Evolutionary conservation across 2,797 vertebrate species (phyloP).

Genomic region (Buphagus erythrorhynchus): DNA sequence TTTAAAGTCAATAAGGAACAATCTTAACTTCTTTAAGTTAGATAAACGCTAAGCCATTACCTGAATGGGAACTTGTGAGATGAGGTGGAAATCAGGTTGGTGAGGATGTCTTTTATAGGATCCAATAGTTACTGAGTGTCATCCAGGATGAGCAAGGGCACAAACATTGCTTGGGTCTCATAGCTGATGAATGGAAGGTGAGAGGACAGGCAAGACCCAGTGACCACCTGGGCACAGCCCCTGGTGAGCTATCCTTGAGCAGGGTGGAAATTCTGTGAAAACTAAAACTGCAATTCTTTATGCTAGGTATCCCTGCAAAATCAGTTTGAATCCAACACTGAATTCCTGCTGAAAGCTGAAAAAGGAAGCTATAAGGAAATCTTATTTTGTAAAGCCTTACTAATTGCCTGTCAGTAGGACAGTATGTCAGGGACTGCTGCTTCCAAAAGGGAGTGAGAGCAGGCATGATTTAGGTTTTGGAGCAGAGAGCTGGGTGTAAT

Average conservation of each 20-base stretch:
- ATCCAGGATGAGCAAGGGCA: neutral
- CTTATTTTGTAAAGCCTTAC: neutral
- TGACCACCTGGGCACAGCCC: neutral
- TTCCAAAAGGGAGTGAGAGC: neutral
- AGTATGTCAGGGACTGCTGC: neutral
- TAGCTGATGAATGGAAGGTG: neutral
- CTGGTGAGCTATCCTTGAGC: neutral
- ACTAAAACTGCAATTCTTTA: neutral
- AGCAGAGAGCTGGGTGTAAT: neutral
- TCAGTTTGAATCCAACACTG: neutral
- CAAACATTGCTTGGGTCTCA: neutral
- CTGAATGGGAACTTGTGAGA: neutral
- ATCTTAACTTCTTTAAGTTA: neutral
- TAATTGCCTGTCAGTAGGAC: neutral
- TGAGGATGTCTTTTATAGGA: neutral
- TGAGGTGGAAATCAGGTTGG: neutral
- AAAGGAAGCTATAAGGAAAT: neutral
- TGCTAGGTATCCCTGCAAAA: neutral
- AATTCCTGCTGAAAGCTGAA: neutral
- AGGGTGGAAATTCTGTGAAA: neutral
- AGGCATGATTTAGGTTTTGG: neutral
- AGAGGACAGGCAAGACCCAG: neutral
- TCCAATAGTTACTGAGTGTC: neutral
- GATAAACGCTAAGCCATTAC: neutral
- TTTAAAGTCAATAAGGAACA: neutral